phyloP scores from a whole-genome alignment of 2,113 vertebrate genomes.

The Noctilio leporinus region DNA sequence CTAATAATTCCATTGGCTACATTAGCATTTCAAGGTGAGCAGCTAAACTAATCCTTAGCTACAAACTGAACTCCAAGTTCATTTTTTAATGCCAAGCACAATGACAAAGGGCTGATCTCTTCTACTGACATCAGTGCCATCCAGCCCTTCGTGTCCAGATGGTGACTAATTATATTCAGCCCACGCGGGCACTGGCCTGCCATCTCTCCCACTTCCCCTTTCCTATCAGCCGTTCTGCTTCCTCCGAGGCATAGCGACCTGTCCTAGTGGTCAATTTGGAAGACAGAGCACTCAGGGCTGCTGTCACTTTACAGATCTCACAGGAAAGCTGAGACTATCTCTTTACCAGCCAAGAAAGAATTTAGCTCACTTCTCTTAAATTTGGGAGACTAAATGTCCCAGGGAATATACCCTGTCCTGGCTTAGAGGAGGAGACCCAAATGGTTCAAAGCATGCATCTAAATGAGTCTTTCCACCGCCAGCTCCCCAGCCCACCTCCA shows the following conservation, averaged over 20 bases:
- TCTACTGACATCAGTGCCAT: rapidly evolving
- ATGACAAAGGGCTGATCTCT: background rate
- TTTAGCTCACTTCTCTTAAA: background rate
- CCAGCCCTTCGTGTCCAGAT: background rate
- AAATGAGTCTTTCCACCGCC: background rate
- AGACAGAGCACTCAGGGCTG: background rate
- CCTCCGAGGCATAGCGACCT: background rate
- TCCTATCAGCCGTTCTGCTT: background rate
- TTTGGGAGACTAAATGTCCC: background rate
- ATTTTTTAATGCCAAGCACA: background rate
- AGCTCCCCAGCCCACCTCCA: background rate
- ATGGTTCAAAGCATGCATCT: background rate
- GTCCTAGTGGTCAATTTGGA: background rate
- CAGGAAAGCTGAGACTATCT: background rate
- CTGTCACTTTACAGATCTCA: background rate
- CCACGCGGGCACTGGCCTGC: background rate
- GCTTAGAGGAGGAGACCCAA: background rate
- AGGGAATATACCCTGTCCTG: background rate
- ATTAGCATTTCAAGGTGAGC: background rate
- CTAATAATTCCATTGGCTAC: background rate
- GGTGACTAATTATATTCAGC: background rate
- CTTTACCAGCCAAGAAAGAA: background rate
- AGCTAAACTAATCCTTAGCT: background rate
- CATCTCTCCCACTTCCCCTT: background rate
- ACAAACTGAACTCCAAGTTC: background rate